A percentile compares a stretch with the other conserved stretches of the same genome.
phyloP scores from a whole-genome alignment of 2,888 invertebrate species.

The Lithophane socia region DNA sequence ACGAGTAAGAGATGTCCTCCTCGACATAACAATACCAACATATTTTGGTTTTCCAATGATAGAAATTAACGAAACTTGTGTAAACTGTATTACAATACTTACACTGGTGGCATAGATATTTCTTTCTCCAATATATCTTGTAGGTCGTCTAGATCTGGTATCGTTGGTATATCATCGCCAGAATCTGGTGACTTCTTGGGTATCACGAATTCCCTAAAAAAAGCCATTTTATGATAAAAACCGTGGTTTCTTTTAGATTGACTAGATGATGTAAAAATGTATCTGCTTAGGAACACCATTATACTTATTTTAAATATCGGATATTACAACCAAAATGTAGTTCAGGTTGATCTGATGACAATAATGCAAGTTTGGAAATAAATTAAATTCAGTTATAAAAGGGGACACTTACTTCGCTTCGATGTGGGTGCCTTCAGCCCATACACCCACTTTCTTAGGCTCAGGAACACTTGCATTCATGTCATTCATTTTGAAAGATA shows the following conservation, averaged over 20 bases:
- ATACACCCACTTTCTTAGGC: conserved; percentile 86
- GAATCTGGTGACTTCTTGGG: conserved; percentile 86
- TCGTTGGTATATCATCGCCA: conserved; percentile 87
- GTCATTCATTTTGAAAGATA: conserved; percentile 76
- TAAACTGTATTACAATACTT: conserved; percentile 64
- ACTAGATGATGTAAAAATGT: neutral
- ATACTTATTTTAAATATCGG: no score
- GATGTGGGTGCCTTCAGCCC: conserved; percentile 86
- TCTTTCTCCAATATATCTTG: conserved; percentile 87
- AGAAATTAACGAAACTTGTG: neutral
- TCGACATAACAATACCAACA: neutral
- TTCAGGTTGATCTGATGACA: neutral
- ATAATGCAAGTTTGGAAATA: no score
- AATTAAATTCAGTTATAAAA: neutral
- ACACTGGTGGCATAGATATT: conserved; percentile 82
- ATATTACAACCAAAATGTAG: neutral
- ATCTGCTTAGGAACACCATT: neutral
- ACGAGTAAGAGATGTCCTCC: neutral
- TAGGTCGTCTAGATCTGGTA: conserved; percentile 87
- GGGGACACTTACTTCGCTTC: conserved; percentile 80
- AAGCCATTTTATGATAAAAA: no score
- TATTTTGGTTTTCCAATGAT: neutral
- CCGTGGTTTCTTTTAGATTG: neutral
- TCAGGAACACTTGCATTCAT: conserved; percentile 79
- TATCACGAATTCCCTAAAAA: conserved; percentile 83